Evolutionary conservation across 2,888 invertebrate species (phyloP).

Genomic region (Neria commutata): DNA sequence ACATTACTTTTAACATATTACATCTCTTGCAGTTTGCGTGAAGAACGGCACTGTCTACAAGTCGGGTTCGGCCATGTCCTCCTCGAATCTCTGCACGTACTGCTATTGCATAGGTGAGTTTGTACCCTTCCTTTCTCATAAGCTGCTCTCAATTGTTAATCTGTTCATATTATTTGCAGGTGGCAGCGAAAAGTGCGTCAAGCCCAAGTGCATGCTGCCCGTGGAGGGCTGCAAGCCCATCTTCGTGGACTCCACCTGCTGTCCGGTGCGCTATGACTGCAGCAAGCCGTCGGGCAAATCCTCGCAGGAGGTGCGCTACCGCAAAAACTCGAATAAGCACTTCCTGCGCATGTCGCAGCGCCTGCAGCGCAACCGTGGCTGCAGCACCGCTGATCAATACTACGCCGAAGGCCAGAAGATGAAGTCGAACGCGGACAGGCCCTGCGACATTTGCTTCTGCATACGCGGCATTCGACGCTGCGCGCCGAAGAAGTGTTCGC

Average conservation of each 20-base stretch:
- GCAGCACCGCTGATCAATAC: constrained; percentile 69
- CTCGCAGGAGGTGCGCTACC: constrained; percentile 53
- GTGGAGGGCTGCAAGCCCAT: constrained; percentile 67
- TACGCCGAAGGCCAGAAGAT: constrained; percentile 76
- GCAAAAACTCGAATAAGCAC: constrained; percentile 56
- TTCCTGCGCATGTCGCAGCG: constrained; percentile 56
- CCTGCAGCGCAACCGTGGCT: constrained; percentile 57
- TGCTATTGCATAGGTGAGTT: constrained; percentile 76
- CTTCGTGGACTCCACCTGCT: constrained; percentile 68
- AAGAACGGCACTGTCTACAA: constrained; percentile 60
- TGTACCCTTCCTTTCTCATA: too few species aligned
- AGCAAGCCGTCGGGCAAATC: constrained; percentile 56
- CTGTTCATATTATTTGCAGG: constrained; percentile 37
- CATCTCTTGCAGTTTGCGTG: constrained; percentile 48
- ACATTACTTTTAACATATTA: too few species aligned
- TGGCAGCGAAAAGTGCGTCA: constrained; percentile 76
- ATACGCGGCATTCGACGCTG: constrained; percentile 76
- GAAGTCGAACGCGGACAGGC: constrained; percentile 62
- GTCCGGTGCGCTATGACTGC: constrained; percentile 82
- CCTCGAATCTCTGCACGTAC: constrained; percentile 80
- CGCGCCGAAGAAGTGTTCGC: constrained; percentile 77
- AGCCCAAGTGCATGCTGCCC: constrained; percentile 79
- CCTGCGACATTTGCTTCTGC: constrained; percentile 82
- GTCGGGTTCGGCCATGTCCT: constrained; percentile 76
- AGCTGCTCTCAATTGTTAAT: too few species aligned